Evolutionary conservation across 2,797 vertebrate species (phyloP), one percentile per base, ranked within the genome.

Genomic region (Geotrypetes seraphini): DNA sequence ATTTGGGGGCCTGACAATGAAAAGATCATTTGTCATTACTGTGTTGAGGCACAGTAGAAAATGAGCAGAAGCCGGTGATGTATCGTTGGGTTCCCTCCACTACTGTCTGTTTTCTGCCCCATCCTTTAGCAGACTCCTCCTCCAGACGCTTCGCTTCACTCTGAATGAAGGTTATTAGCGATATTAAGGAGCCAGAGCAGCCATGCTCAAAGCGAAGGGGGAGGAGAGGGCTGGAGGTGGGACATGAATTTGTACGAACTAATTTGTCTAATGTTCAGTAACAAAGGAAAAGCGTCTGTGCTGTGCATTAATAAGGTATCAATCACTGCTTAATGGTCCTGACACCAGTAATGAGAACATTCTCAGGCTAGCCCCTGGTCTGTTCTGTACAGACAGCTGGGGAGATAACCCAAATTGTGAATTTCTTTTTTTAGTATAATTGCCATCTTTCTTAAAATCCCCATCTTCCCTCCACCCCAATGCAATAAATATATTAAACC

Each of bases 241-340:
- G 51, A 47, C 1, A 9, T 41, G 69, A 60, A 78, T 86, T 75
- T 78, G 58, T 75, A 74, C 79, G 64, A 56, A 63, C 73, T 84
- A 78, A 92, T 94, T 84, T 87, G 72, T 79, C 69, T 88, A 87
- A 89, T 83, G 74, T 72, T 74, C 28, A 7, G 61, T 65, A 86
- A 79, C 85, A 86, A 87, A 85, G 63, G 73, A 60, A 75, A 70
- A 57, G 46, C 1, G 48, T 60, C 60, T 73, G 60, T 43, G 43
- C 52, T 22, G 13, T 53, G 61, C 59, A 73, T 84, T 76, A 86
- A 85, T 57, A 68, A n/a, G 39, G 50, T 78, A 90, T 92, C 83
- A 71, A 86, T 91, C 89, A 89, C 58, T 53, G 66, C 66, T 62
- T 75, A 84, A 87, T 74, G 62, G 63, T 56, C 72, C 50, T 62